Conservation (phyloP, 2,113 vertebrate genomes). For the Typhlomys cinereus region DNA sequence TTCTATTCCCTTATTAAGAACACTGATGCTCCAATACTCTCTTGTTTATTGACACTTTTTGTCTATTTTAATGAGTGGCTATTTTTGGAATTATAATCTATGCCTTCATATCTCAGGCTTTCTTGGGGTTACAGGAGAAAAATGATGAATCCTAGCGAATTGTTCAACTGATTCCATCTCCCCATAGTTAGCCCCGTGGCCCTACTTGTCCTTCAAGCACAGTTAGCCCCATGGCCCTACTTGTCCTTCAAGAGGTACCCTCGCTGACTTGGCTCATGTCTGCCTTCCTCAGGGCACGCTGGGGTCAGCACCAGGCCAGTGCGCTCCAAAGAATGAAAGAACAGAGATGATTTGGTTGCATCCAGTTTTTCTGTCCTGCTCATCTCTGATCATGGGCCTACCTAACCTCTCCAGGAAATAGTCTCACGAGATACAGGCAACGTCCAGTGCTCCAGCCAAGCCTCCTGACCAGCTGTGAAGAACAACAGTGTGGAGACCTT, state of each 20-base stretch:
- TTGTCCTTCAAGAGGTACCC: no score
- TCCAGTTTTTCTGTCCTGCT: not conserved
- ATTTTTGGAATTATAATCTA: not conserved
- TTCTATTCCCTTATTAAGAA: not conserved
- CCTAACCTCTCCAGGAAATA: not conserved
- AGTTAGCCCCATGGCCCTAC: not conserved
- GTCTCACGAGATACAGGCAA: not conserved
- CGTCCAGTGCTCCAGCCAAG: not conserved
- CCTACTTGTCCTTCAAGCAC: not conserved
- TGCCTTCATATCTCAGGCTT: not conserved
- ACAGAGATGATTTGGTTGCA: not conserved
- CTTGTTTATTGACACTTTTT: not conserved
- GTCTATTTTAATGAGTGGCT: not conserved
- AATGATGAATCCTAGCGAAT: not conserved
- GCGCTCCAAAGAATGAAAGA: not conserved
- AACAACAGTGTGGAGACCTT: not conserved
- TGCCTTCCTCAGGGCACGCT: not conserved
- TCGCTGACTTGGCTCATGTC: not conserved
- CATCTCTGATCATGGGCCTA: conserved; percentile 10
- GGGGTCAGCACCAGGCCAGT: not conserved
- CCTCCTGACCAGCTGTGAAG: not conserved
- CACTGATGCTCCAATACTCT: not conserved
- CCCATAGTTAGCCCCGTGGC: not conserved
- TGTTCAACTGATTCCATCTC: not conserved
- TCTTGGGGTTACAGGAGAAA: not conserved